These are phyloP conservation scores for Vanessa atalanta DNA, from an alignment of 1,140 invertebrate species.

Conservation along the genomic window DNA sequence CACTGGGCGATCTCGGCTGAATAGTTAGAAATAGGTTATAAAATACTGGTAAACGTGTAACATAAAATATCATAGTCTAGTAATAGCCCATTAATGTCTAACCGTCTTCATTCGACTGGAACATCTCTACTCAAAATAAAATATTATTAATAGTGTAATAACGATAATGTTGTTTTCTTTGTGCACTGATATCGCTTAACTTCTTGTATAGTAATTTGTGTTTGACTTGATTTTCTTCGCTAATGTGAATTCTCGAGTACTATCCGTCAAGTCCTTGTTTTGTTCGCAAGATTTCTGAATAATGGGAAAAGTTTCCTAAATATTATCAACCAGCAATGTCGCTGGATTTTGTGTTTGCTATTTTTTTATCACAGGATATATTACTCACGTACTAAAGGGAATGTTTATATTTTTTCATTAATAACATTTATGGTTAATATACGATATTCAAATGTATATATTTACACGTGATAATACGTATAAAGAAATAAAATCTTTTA, in stretches of 20 bases:
- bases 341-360: slow-evolving; percentile 14
- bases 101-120: background rate
- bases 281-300: slow-evolving; percentile 51
- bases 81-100: background rate
- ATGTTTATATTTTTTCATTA: background rate
- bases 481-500: too few species aligned
- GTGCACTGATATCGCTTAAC: slow-evolving; percentile 13
- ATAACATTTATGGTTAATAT: background rate
- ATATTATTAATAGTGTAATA: slow-evolving; percentile 6
- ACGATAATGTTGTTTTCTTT: slow-evolving; percentile 17
- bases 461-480: too few species aligned
- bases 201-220: slow-evolving; percentile 34
- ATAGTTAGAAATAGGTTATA: too few species aligned
- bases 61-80: too few species aligned
- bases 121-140: background rate
- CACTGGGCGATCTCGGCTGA: too few species aligned
- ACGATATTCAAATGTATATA: background rate
- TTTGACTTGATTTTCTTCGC: slow-evolving; percentile 44
- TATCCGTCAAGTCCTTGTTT: slow-evolving; percentile 46
- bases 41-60: too few species aligned
- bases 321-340: slow-evolving; percentile 18
- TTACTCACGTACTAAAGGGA: background rate
- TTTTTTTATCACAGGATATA: slow-evolving; percentile 22
- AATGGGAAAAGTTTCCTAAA: slow-evolving; percentile 45
- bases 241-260: slow-evolving; percentile 38